These are phyloP conservation scores for Bothrops jararaca DNA, from an alignment of 2,113 vertebrate species.

Conservation along the genomic window DNA sequence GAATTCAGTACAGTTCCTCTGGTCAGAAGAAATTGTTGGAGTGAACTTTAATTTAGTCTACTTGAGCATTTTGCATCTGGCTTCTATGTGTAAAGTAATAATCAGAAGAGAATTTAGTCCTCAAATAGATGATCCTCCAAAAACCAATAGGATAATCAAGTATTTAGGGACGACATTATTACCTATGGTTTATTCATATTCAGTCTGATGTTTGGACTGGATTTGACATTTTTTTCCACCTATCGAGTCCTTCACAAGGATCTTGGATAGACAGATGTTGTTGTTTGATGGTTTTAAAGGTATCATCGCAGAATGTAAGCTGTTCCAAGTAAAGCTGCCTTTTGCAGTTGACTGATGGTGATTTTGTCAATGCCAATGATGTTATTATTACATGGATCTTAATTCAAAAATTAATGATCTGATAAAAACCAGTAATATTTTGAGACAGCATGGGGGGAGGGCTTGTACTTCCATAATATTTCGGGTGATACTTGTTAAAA, in stretches of 20 bases:
- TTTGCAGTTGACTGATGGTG: too few species aligned
- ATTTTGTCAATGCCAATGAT: background rate
- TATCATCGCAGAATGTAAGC: too few species aligned
- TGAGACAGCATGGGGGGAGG: background rate
- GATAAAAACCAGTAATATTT: background rate
- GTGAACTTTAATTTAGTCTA: background rate
- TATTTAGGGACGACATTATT: background rate
- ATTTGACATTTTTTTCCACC: too few species aligned
- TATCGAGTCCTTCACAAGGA: too few species aligned
- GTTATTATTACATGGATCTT: background rate
- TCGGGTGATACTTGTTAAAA: background rate
- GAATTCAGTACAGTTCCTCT: background rate
- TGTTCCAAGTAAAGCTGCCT: too few species aligned
- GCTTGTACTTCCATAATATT: background rate
- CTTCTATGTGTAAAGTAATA: background rate
- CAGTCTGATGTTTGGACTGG: too few species aligned
- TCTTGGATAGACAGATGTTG: background rate
- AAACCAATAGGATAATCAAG: background rate
- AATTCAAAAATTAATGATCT: background rate
- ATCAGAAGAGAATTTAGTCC: background rate
- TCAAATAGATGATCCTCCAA: background rate
- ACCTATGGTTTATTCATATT: background rate
- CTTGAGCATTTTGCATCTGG: background rate
- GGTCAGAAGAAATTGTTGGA: background rate
- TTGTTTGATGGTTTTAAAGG: background rate